Evolutionary conservation across 1,140 invertebrate genomes (phyloP).

Genomic region (Ceratina australensis): DNA sequence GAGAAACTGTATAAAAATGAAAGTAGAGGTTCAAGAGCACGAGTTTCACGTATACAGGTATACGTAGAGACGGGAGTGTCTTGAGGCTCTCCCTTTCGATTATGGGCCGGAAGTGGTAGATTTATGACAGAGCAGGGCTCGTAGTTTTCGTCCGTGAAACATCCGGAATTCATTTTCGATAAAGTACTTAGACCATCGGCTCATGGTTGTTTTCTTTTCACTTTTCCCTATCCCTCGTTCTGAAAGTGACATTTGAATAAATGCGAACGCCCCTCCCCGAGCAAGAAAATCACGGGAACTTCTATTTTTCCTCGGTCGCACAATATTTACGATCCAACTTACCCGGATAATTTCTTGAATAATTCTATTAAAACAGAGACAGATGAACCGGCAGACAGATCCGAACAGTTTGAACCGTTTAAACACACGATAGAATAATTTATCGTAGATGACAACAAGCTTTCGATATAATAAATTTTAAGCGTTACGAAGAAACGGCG

Average conservation of each 20-base stretch:
- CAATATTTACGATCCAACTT: too few species aligned
- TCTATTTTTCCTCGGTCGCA: background rate
- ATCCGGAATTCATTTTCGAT: slow-evolving; percentile 67
- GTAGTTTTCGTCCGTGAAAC: slow-evolving; percentile 57
- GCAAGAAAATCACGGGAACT: background rate
- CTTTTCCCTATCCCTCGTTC: slow-evolving; percentile 2
- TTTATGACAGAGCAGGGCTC: slow-evolving; percentile 65
- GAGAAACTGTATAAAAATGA: too few species aligned
- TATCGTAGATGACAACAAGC: too few species aligned
- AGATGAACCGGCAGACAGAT: too few species aligned
- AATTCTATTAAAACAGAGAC: too few species aligned
- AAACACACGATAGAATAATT: too few species aligned
- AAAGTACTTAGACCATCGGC: slow-evolving; percentile 47
- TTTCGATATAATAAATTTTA: too few species aligned
- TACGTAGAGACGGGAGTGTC: slow-evolving; percentile 10
- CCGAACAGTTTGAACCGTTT: too few species aligned
- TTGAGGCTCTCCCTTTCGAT: slow-evolving; percentile 70
- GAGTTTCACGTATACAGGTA: slow-evolving; percentile 11
- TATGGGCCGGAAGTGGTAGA: slow-evolving; percentile 68
- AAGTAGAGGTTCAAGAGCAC: background rate
- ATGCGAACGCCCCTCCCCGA: background rate
- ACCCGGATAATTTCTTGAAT: too few species aligned
- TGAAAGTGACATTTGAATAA: slow-evolving; percentile 27
- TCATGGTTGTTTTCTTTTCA: slow-evolving; percentile 5
- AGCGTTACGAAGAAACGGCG: too few species aligned